Evolutionary conservation across 2,113 vertebrate species (phyloP).

Genomic region (Lipophrys pholis): DNA sequence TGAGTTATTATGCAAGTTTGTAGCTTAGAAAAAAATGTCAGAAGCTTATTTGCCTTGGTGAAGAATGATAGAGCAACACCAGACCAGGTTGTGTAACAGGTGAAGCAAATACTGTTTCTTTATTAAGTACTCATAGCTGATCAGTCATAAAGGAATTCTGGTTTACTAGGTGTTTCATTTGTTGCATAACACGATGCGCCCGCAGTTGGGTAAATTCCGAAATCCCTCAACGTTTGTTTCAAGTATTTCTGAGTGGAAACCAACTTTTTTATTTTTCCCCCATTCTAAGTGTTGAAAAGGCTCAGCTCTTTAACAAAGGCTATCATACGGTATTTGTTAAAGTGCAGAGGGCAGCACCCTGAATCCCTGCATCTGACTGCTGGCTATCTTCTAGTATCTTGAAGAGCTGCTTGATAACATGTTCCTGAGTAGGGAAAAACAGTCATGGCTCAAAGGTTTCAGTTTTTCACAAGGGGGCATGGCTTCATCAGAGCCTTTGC

Average conservation of each 20-base stretch:
- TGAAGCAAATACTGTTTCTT: too few relatives aligned
- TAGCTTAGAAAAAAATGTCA: too few relatives aligned
- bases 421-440: slow-evolving; percentile 29
- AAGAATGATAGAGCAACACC: too few relatives aligned
- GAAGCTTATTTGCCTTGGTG: too few relatives aligned
- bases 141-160: too few relatives aligned
- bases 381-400: slow-evolving; percentile 42
- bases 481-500: neutral
- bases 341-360: slow-evolving; percentile 2
- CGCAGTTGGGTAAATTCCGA: neutral
- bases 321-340: neutral
- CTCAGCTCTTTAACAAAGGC: neutral
- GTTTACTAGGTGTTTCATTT: neutral
- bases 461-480: slow-evolving; percentile 4
- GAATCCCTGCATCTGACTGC: slow-evolving; percentile 16
- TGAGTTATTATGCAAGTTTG: too few relatives aligned
- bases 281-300: too few relatives aligned
- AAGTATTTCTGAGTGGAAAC: neutral
- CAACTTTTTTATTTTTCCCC: neutral
- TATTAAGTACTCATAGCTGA: too few relatives aligned
- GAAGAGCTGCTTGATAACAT: slow-evolving; percentile 47
- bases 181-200: neutral
- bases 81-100: too few relatives aligned
- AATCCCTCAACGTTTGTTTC: neutral
- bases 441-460: slow-evolving; percentile 58